These are phyloP conservation scores for Brachyhypopomus occidentalis DNA, from an alignment of 2,113 vertebrate genomes.

Conservation along the genomic window DNA sequence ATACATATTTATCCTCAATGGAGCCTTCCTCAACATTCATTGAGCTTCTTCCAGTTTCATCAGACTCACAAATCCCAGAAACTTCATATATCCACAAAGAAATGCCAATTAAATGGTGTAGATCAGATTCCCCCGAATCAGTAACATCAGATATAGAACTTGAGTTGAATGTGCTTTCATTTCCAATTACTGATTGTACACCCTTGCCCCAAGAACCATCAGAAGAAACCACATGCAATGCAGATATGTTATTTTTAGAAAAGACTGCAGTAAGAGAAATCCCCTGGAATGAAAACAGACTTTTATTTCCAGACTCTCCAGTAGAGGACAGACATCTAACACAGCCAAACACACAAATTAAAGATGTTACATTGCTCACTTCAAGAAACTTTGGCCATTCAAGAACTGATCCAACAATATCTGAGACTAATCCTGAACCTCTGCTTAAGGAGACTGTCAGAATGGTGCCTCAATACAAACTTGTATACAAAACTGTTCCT, in stretches of 20 bases:
- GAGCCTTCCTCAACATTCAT: no score
- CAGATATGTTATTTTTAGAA: no score
- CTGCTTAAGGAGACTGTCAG: constrained; percentile 16
- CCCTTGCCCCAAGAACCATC: constrained; percentile 49
- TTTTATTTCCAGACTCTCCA: constrained; percentile 49
- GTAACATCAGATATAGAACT: constrained; percentile 43
- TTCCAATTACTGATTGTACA: not conserved
- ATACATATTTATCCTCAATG: no score
- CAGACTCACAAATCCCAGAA: no score
- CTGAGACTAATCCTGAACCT: not conserved
- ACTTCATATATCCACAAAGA: no score
- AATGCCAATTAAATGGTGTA: no score
- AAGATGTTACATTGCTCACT: not conserved
- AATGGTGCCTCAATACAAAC: constrained; percentile 57
- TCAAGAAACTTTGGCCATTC: not conserved
- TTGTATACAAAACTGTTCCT: constrained; percentile 55
- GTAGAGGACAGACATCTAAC: not conserved
- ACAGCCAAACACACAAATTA: not conserved
- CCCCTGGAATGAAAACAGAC: constrained; percentile 40
- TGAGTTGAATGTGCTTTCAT: not conserved
- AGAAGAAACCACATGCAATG: constrained; percentile 4
- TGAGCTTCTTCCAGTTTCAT: no score
- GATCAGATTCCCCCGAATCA: constrained; percentile 23
- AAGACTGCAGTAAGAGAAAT: no score
- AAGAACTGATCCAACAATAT: not conserved